Conservation (phyloP, 2,113 vertebrate species). For the Scophthalmus maximus region DNA sequence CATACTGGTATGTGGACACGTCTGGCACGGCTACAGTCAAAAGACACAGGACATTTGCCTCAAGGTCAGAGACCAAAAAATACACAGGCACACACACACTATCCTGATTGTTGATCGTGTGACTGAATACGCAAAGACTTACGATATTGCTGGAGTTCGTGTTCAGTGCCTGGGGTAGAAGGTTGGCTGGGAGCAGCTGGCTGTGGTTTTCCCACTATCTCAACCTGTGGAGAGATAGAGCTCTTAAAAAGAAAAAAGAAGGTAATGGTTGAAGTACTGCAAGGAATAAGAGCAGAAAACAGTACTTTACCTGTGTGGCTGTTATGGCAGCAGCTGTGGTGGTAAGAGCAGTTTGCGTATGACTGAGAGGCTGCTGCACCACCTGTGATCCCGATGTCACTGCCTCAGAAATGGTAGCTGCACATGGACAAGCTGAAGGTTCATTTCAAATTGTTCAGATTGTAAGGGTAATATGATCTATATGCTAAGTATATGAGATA, state of each 20-base stretch:
- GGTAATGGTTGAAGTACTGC: background rate
- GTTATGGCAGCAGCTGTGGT: too few species aligned
- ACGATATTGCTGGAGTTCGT: slow-evolving; percentile 83
- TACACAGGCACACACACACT: too few species aligned
- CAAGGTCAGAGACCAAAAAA: background rate
- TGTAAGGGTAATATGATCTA: background rate
- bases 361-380: slow-evolving; percentile 69
- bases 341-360: background rate
- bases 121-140: slow-evolving; percentile 45
- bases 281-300: background rate
- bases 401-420: slow-evolving; percentile 72
- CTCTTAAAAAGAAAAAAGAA: slow-evolving; percentile 2
- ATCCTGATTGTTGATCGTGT: background rate
- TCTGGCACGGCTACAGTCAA: slow-evolving; percentile 87
- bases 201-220: slow-evolving; percentile 83
- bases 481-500: background rate
- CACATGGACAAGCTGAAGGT: slow-evolving; percentile 4
- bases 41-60: slow-evolving; percentile 6
- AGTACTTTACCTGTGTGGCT: background rate
- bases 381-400: slow-evolving; percentile 72
- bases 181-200: slow-evolving; percentile 76
- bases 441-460: background rate
- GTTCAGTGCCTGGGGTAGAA: slow-evolving; percentile 80
- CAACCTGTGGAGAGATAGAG: slow-evolving; percentile 59
- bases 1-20: slow-evolving; percentile 92